These are phyloP conservation scores for Ceratina calcarata DNA, from an alignment of 1,140 invertebrate species.

Conservation along the genomic window DNA sequence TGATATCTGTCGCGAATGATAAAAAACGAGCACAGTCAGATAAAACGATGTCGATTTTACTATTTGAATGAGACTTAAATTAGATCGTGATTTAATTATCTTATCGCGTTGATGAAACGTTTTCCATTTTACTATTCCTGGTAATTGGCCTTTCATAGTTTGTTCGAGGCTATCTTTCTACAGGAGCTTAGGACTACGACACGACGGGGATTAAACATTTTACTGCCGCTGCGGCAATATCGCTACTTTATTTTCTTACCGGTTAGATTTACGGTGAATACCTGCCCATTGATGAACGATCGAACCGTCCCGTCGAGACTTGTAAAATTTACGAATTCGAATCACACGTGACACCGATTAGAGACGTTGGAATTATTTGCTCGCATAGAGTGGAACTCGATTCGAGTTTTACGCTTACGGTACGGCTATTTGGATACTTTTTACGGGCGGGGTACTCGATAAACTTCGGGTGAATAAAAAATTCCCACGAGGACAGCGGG, in stretches of 20 bases:
- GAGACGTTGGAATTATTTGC: background rate
- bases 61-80: no score
- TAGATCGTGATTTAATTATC: background rate
- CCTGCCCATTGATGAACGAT: background rate
- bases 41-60: background rate
- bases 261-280: background rate
- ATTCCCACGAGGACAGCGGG: conserved; percentile 13
- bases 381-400: background rate
- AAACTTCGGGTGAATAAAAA: conserved; percentile 22
- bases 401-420: conserved; percentile 19
- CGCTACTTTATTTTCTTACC: conserved; percentile 1
- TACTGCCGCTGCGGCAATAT: background rate
- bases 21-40: background rate
- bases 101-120: background rate
- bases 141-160: background rate
- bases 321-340: conserved; percentile 5
- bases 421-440: background rate
- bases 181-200: background rate
- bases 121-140: background rate
- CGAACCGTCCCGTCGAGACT: background rate
- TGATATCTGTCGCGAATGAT: background rate
- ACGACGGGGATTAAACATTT: conserved; percentile 26
- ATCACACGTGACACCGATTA: background rate
- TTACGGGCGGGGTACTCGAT: conserved; percentile 10
- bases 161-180: background rate